These are phyloP conservation scores for Pemphigus obesinymphae DNA, from an alignment of 1,140 invertebrate genomes.

Conservation along the genomic window DNA sequence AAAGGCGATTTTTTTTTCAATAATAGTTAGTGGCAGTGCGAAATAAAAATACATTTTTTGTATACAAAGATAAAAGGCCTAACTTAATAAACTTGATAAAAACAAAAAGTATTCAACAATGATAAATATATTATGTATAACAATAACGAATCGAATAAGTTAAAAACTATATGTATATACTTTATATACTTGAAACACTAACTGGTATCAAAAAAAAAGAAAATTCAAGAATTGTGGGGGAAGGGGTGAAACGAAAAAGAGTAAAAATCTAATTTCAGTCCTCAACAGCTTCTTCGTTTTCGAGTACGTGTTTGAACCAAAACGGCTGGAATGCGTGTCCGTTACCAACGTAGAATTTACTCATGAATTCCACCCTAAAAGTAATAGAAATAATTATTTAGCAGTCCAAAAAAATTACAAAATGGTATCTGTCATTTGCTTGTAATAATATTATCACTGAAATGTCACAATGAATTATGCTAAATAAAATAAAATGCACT, in stretches of 20 bases:
- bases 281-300: conserved; percentile 54
- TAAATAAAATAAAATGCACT: too few species aligned
- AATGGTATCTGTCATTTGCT: too few species aligned
- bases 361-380: conserved; percentile 69
- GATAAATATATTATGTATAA: conserved; percentile 32
- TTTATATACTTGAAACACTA: background rate
- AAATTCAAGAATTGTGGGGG: background rate
- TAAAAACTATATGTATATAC: background rate
- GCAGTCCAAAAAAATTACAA: too few species aligned
- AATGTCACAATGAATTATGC: too few species aligned
- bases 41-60: background rate
- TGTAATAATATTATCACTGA: too few species aligned
- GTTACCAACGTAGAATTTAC: conserved; percentile 88
- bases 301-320: conserved; percentile 82
- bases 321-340: conserved; percentile 90
- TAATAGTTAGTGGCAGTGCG: conserved; percentile 32
- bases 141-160: conserved; percentile 24
- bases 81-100: background rate
- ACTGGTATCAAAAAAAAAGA: conserved; percentile 25
- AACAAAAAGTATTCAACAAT: conserved; percentile 2
- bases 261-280: conserved; percentile 42
- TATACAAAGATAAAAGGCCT: background rate
- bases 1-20: background rate
- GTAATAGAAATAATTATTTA: background rate
- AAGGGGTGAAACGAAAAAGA: background rate